A percentile compares a stretch with the other conserved stretches of the same genome.
Evolutionary conservation across 2,888 invertebrate genomes (phyloP).

Genomic region (Tridacna gigas): DNA sequence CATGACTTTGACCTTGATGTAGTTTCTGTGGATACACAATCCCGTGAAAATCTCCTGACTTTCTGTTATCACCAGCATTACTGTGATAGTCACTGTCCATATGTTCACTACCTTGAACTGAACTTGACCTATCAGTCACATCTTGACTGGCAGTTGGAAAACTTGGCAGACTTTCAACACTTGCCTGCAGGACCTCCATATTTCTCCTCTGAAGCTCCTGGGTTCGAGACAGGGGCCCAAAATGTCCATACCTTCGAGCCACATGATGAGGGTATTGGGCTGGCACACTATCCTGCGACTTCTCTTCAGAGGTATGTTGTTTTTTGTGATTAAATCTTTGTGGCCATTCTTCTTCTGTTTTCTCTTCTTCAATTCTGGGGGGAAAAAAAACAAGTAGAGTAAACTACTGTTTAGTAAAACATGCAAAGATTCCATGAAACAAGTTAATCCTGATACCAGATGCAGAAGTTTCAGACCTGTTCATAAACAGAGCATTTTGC

Average conservation of each 20-base stretch:
- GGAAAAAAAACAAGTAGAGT: background rate
- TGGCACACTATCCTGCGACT: background rate
- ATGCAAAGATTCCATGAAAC: no score
- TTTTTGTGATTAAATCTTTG: background rate
- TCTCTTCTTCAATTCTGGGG: constrained; percentile 23
- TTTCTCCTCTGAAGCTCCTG: constrained; percentile 54
- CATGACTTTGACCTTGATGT: constrained; percentile 19
- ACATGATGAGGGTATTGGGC: constrained; percentile 20
- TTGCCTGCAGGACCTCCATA: constrained; percentile 43
- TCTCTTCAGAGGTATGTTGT: background rate
- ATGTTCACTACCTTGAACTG: constrained; percentile 48
- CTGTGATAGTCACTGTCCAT: constrained; percentile 64
- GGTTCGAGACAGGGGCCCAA: constrained; percentile 55
- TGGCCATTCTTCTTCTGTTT: background rate
- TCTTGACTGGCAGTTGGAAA: constrained; percentile 38
- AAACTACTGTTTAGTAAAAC: background rate
- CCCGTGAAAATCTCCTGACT: constrained; percentile 48
- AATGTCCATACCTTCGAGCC: constrained; percentile 32
- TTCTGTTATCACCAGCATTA: constrained; percentile 40
- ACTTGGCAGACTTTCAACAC: constrained; percentile 57
- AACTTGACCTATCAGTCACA: constrained; percentile 29
- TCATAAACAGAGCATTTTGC: no score
- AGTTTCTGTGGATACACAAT: constrained; percentile 45
- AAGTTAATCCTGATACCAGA: no score
- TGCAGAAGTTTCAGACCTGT: no score